Percentiles rank a stretch among this genome's conserved stretches.
phyloP scores from a whole-genome alignment of 2,113 vertebrate genomes.

The Hemicordylus capensis region DNA sequence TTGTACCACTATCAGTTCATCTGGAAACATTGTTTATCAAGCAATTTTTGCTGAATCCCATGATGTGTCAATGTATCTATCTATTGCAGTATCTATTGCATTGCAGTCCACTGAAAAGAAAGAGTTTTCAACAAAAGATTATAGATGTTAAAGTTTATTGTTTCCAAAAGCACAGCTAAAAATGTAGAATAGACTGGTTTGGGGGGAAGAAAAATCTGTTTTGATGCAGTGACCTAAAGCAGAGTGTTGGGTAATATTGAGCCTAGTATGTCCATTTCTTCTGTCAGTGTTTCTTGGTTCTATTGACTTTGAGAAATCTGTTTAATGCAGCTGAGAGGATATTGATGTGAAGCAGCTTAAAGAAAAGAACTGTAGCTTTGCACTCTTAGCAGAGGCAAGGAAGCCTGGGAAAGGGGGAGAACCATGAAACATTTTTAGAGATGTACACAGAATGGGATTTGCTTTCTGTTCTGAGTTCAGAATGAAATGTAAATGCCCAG shows the following conservation, averaged over 20 bases:
- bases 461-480: too few relatives aligned
- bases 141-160: neutral
- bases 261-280: neutral
- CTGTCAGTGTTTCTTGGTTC: neutral
- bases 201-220: neutral
- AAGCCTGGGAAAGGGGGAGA: neutral
- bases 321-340: neutral
- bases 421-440: too few relatives aligned
- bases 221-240: neutral
- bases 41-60: neutral
- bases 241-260: neutral
- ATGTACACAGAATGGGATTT: too few relatives aligned
- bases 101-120: neutral
- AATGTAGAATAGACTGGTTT: neutral
- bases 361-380: neutral
- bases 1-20: constrained; percentile 24
- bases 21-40: neutral
- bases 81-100: too few relatives aligned
- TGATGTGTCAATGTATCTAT: neutral
- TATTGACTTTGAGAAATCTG: neutral
- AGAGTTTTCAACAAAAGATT: neutral
- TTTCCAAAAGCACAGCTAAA: neutral
- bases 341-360: neutral
- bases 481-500: too few relatives aligned
- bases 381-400: neutral